Evolutionary conservation across 2,888 invertebrate species (phyloP), one percentile per base, ranked within the genome.

Genomic region (Boloria euphrosyne): DNA sequence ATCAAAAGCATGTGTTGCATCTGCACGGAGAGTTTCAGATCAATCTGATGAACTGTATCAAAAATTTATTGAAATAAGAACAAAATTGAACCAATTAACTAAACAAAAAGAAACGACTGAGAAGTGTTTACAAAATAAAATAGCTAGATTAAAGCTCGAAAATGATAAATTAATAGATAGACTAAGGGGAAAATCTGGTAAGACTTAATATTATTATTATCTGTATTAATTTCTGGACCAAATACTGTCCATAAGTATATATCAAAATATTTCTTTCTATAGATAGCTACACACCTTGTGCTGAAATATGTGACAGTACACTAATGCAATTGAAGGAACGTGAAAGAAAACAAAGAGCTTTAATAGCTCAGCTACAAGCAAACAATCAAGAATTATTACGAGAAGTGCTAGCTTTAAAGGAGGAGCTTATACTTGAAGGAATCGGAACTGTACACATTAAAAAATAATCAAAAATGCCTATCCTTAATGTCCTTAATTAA

Each of bases 101-200:
- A 92, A 90, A 75, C 89, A 91, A 73, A 92, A 88, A 67, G 86
- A 86, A 67, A 78, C 84, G 1, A 80, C 76, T 68, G 90, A 90
- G 71, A 86, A 83, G 62, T 74, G 74, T 62, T 73, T 87, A n/a
- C 80, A 82, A 6, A 82, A 86, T 79, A 89, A 91, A 78, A 86
- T 92, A 65, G 68, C 80, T 46, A 80, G 85, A 67, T 78, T 90
- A 6, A 87, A 84, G 73, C 72, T 81, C 22, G 87, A 91, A 72
- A 91, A 89, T 79, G 85, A 89, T 4, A 90, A 90, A 71, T 73
- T 92, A 59, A 72, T 75, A 52, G 89, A 91, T 68, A 84, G 82
- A 69, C 71, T 90, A 10, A 81, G 84, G 65, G 82, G 75, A 71
- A 90, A 86, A 81, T 76, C 78, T 72, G 84, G 91, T 90, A 78